Conservation (phyloP, 2,113 vertebrate species). For the Brachyhypopomus gauderio region DNA sequence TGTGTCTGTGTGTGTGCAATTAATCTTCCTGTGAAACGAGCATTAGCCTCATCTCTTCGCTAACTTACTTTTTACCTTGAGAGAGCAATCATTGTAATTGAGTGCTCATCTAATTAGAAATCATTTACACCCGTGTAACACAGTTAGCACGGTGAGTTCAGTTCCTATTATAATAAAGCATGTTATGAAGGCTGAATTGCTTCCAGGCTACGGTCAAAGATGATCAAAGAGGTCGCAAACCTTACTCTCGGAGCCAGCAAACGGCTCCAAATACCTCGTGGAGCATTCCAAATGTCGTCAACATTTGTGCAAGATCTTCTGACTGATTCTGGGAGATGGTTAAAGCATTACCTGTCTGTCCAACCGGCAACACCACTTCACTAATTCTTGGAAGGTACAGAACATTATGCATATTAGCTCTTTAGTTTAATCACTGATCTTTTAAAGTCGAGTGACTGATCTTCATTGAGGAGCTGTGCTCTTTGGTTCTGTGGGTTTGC, state of each 20-base stretch:
- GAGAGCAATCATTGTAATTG: conserved; percentile 45
- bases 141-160: conserved; percentile 17
- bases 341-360: no score
- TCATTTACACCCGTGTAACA: conserved; percentile 42
- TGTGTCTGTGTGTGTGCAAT: conserved; percentile 24
- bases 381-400: no score
- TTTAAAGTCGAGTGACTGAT: conserved; percentile 37
- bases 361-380: no score
- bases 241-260: conserved; percentile 11
- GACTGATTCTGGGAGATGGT: no score
- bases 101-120: conserved; percentile 50
- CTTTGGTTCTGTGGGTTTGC: not conserved
- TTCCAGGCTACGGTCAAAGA: conserved; percentile 32
- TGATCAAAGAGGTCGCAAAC: conserved; percentile 22
- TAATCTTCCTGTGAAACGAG: conserved; percentile 49
- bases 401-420: not conserved
- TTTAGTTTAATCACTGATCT: not conserved
- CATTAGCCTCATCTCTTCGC: conserved; percentile 51
- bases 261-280: not conserved
- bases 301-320: not conserved
- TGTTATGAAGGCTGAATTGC: conserved; percentile 24
- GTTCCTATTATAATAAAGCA: conserved; percentile 46
- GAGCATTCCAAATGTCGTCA: not conserved
- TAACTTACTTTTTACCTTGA: conserved; percentile 26
- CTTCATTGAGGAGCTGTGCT: conserved; percentile 13